Evolutionary conservation across 2,888 invertebrate species (phyloP).

Genomic region (Lamellibrachia satsuma): DNA sequence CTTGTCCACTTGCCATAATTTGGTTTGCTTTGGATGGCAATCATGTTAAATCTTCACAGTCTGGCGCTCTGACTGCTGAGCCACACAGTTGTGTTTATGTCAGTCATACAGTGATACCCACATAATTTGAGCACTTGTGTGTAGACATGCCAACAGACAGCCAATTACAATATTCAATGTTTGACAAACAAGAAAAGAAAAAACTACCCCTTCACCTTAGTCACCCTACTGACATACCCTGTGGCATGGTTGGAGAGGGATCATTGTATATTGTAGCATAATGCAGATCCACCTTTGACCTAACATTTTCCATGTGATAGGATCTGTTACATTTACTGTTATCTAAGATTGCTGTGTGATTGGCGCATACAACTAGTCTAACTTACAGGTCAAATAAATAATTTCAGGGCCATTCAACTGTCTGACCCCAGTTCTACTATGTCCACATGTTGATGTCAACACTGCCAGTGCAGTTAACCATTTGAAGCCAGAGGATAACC

Average conservation of each 20-base stretch:
- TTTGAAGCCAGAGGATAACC: neutral
- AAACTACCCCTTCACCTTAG: neutral
- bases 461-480: neutral
- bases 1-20: too few relatives aligned
- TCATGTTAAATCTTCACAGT: too few relatives aligned
- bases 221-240: neutral
- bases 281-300: neutral
- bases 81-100: neutral
- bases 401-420: neutral
- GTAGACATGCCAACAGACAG: neutral
- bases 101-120: neutral
- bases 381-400: constrained; percentile 4
- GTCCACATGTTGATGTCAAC: neutral
- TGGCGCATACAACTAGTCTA: neutral
- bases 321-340: neutral
- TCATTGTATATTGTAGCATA: neutral
- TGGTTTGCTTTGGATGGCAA: too few relatives aligned
- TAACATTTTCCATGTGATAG: neutral
- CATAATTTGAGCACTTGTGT: neutral
- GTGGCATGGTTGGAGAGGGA: neutral
- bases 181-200: neutral
- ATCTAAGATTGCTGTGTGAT: neutral
- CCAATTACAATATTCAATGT: neutral
- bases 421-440: neutral
- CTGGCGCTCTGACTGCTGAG: too few relatives aligned